phyloP scores from a whole-genome alignment of 2,797 vertebrate species.

The Microchirus variegatus region DNA sequence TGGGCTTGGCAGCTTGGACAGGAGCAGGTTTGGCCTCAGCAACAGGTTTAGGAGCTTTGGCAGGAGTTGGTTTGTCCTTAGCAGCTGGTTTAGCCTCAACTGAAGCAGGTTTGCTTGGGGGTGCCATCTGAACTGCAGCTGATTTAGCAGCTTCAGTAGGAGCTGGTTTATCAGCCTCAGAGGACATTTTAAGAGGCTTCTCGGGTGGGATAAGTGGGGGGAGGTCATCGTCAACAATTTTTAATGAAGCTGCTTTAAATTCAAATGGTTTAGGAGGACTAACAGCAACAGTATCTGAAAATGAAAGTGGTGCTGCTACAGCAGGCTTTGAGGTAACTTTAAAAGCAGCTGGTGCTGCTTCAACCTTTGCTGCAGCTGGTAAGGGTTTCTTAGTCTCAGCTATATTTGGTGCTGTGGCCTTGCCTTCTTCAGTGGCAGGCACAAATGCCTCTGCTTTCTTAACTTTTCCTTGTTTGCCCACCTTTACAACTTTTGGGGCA shows the following conservation, averaged over 20 bases:
- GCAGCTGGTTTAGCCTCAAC: too few species aligned
- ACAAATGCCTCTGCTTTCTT: slow-evolving; percentile 76
- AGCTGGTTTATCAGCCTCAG: not conserved
- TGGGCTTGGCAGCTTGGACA: too few species aligned
- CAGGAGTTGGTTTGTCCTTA: too few species aligned
- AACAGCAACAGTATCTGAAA: slow-evolving; percentile 66
- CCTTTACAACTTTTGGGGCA: slow-evolving; percentile 81
- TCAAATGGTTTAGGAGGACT: slow-evolving; percentile 64
- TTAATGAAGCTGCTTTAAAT: slow-evolving; percentile 45
- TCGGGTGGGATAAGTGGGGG: slow-evolving; percentile 93
- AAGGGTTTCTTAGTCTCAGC: slow-evolving; percentile 37
- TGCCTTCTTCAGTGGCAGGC: slow-evolving; percentile 33
- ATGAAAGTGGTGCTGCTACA: slow-evolving; percentile 71
- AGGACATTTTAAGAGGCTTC: slow-evolving; percentile 72
- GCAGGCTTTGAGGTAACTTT: slow-evolving; percentile 74
- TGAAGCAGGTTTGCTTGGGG: too few species aligned
- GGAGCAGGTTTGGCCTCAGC: too few species aligned
- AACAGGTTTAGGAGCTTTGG: too few species aligned
- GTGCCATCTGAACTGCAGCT: not conserved
- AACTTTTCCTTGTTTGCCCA: slow-evolving; percentile 80
- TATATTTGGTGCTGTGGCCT: slow-evolving; percentile 21
- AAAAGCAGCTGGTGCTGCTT: slow-evolving; percentile 61
- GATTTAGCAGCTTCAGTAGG: not conserved
- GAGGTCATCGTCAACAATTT: slow-evolving; percentile 85
- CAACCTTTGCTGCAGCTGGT: slow-evolving; percentile 37